Base-by-base conservation (phyloP, 2,888 invertebrate species). In the Drosophila hawaiiensis region DNA sequence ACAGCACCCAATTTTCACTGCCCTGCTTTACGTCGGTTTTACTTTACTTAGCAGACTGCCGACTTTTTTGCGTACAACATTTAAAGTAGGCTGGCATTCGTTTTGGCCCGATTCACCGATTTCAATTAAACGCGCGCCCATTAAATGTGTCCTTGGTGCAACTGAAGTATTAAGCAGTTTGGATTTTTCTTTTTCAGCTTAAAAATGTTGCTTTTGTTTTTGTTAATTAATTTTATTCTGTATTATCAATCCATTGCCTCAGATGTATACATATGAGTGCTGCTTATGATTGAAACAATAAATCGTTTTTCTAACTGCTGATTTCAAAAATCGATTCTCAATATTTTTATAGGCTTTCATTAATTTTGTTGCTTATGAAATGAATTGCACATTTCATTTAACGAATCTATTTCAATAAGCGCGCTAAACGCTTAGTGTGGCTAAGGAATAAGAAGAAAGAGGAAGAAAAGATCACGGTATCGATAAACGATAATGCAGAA, bases 61-160 rank as follows among this genome's bases (percentile, higher is more conserved):
- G 72, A 72, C 68, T 67, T 63, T 28, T 62, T 47, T 41, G 64
- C 61, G 29, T 61, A 53, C 59, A 77, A 64, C 62, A 73, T 73
- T 79, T 77, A 79, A 80, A 79, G 77, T 67, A 73, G 68, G 37
- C 37, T 37, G 19, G 19, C 68, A 62, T 79, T 61, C 58, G 60
- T 54, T 56, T 56, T 61, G 35, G 53, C 59, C 47, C 16, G 54
- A 52, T 29, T 55, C 41, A 5, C 59, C 60, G 25, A 39, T 64
- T 50, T 54, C 49, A 80, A 75, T 70, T 54, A 68, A 55, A 54
- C 25, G 39, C 22, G 33, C 29, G n/a, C 66, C 22, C 52, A 28
- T 29, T 64, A 54, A 29, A 52, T 39, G n/a, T 31, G 37, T 49
- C 37, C 41, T 16, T 58, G 29, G n/a, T 31, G 16, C 22, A 22